phyloP scores from a whole-genome alignment of 2,888 invertebrate genomes.

The Tipula helvola region DNA sequence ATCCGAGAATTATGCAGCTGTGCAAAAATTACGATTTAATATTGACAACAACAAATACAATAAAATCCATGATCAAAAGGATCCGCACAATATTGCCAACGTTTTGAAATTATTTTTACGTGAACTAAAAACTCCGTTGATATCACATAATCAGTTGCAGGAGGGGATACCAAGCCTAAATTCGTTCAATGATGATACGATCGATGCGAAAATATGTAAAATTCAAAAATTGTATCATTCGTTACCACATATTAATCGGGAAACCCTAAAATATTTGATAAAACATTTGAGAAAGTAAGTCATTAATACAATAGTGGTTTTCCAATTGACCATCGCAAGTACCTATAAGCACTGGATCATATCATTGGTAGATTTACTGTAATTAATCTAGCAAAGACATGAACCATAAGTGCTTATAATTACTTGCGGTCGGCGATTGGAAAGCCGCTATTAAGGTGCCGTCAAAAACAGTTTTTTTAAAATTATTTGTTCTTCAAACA shows the following conservation, averaged over 20 bases:
- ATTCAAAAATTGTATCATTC: not conserved
- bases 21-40: not conserved
- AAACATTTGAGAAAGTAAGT: slow-evolving; percentile 5
- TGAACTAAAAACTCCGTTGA: not conserved
- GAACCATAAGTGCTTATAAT: too few species aligned
- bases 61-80: not conserved
- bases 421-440: too few species aligned
- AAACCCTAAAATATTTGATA: not conserved
- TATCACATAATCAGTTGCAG: not conserved
- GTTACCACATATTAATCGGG: not conserved
- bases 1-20: not conserved
- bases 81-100: not conserved
- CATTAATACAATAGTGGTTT: too few species aligned
- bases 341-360: not conserved
- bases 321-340: too few species aligned
- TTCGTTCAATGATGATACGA: not conserved
- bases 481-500: not conserved
- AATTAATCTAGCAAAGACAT: too few species aligned
- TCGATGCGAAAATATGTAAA: slow-evolving; percentile 5
- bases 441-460: too few species aligned
- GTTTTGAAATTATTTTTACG: slow-evolving; percentile 10
- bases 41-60: slow-evolving; percentile 4
- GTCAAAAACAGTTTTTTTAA: not conserved
- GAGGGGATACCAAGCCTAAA: not conserved
- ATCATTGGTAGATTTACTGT: too few species aligned